Evolutionary conservation across 2,888 invertebrate genomes (phyloP).

Genomic region (Diploptera punctata): DNA sequence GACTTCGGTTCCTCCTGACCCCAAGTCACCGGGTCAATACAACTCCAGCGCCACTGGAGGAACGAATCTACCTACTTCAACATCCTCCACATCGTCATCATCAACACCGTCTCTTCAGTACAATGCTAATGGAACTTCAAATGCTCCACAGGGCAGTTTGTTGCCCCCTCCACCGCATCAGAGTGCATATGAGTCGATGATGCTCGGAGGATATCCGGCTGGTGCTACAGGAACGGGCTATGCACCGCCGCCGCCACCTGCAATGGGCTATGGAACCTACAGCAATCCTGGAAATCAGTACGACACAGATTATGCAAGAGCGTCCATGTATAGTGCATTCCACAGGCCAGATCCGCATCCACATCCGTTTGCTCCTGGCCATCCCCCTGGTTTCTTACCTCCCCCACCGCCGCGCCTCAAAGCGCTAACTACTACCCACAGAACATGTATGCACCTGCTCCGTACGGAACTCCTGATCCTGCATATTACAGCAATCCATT

Average conservation of each 20-base stretch:
- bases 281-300: constrained; percentile 30
- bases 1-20: not conserved
- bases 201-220: constrained; percentile 35
- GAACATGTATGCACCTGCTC: constrained; percentile 39
- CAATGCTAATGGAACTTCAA: not conserved
- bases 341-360: constrained; percentile 45
- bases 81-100: constrained; percentile 7
- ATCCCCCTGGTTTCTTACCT: constrained; percentile 20
- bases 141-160: not conserved
- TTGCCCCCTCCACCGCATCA: constrained; percentile 25
- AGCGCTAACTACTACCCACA: constrained; percentile 38
- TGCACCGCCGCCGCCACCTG: constrained; percentile 23
- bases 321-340: constrained; percentile 45
- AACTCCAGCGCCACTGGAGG: not conserved
- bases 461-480: constrained; percentile 36
- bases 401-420: constrained; percentile 30
- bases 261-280: constrained; percentile 32
- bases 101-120: not conserved
- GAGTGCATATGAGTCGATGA: constrained; percentile 37
- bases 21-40: constrained; percentile 17
- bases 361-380: constrained; percentile 29
- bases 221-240: constrained; percentile 14
- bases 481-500: constrained; percentile 38
- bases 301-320: constrained; percentile 42
- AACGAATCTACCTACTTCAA: not conserved